Evolutionary conservation across 2,113 vertebrate species (phyloP), one percentile per base, ranked within the genome.

Genomic region (Onychostoma macrolepis): DNA sequence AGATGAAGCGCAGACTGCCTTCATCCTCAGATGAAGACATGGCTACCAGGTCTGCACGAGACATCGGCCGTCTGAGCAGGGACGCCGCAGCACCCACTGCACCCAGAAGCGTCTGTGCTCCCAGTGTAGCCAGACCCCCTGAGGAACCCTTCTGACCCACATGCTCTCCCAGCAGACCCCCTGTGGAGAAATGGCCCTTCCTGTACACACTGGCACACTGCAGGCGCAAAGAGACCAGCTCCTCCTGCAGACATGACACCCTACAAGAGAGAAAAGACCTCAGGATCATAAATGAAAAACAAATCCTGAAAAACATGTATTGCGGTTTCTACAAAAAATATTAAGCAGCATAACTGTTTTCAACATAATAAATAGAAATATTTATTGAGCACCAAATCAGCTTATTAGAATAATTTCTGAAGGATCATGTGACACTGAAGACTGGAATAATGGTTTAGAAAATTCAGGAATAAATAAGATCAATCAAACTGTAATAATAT

Each of bases 21-120:
- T 99, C 98, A 1, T 99, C 98, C 90, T 99, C 98, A 0, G 98
- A 99, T 26, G 98, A 99, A 0, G 98, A 99, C 93, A 98, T 94
- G 92, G 97, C 96, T 90, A 99, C 96, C 90, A 99, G 95, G 91
- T 99, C 97, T 0, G 95, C 89, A 33, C 97, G 96, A 85, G 95
- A 95, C 96, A 97, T 96, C 0, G 98, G 98, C n/a, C 96, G 96
- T 5, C 98, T 91, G 92, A 98, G 96, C 91, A 98, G 96, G 17
- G 96, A 95, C 7, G 96, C 96, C 77, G 91, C 95, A 0, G 95
- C 93, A 0, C 92, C 94, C 21, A 91, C 90, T 0, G 93, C 94
- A 21, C 93, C 95, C 87, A 95, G 91, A 87, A 95, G 88, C 0
- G 93, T 95, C 88, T 94, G 94, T 0, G 94, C 93, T 71, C 91